These are phyloP conservation scores for Theristicus caerulescens DNA, from an alignment of 2,113 vertebrate species.

Conservation along the genomic window DNA sequence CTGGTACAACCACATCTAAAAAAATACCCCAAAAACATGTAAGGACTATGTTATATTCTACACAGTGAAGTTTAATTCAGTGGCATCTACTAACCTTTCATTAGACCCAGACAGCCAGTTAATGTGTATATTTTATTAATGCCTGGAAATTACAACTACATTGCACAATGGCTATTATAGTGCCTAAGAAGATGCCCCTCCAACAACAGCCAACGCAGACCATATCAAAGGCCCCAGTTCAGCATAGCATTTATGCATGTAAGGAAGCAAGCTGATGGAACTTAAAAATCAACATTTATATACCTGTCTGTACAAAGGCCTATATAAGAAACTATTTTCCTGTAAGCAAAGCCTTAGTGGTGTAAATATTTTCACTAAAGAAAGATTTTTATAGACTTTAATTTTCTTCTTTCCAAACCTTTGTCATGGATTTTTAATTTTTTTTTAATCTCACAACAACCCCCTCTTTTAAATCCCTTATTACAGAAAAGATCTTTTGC, in stretches of 20 bases:
- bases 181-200: not conserved
- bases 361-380: not conserved
- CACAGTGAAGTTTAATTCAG: not conserved
- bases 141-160: not conserved
- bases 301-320: not conserved
- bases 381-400: not conserved
- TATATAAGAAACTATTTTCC: not conserved
- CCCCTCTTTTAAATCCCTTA: not conserved
- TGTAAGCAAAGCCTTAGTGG: not conserved
- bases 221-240: not conserved
- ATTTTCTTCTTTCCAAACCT: not conserved
- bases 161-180: not conserved
- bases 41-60: not conserved
- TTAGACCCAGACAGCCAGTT: not conserved
- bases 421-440: not conserved
- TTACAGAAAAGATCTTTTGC: not conserved
- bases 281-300: not conserved
- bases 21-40: not conserved
- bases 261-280: not conserved
- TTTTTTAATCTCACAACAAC: not conserved
- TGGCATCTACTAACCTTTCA: not conserved
- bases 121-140: not conserved
- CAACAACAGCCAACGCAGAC: not conserved
- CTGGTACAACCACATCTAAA: not conserved
- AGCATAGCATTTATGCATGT: not conserved